phyloP scores from a whole-genome alignment of 1,140 invertebrate genomes.

The Venturia canescens region DNA sequence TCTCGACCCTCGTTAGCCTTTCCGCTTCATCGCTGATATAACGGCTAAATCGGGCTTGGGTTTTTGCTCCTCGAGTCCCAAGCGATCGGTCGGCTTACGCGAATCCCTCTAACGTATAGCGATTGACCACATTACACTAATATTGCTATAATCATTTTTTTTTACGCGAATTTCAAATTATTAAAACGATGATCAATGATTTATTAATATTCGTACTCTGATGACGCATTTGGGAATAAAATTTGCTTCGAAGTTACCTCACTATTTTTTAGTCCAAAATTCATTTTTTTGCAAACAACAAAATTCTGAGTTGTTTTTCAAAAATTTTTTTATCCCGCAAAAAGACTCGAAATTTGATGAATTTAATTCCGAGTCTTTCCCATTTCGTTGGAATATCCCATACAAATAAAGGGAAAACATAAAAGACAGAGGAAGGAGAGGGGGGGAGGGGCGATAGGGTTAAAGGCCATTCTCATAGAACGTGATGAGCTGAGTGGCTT shows the following conservation, averaged over 20 bases:
- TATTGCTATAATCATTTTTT: no score
- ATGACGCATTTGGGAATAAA: no score
- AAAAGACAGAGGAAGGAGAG: background rate
- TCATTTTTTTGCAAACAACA: no score
- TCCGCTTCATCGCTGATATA: conserved; percentile 8
- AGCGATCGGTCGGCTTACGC: background rate
- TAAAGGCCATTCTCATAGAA: conserved; percentile 14
- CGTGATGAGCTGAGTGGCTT: conserved; percentile 22
- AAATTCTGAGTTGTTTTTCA: no score
- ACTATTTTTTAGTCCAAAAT: no score
- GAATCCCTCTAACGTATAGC: background rate
- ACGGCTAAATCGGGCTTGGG: background rate
- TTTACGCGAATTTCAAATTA: no score
- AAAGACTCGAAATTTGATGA: background rate
- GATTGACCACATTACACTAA: background rate
- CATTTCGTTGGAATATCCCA: background rate
- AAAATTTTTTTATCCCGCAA: no score
- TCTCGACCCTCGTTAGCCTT: conserved; percentile 10
- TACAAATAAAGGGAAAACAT: background rate
- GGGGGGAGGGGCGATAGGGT: background rate
- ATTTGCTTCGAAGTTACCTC: no score
- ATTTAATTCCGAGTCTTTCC: background rate
- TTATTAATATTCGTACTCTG: no score
- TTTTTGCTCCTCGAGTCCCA: background rate
- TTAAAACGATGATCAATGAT: no score